phyloP scores from a whole-genome alignment of 1,140 invertebrate genomes.

The Metopolophium dirhodum region DNA sequence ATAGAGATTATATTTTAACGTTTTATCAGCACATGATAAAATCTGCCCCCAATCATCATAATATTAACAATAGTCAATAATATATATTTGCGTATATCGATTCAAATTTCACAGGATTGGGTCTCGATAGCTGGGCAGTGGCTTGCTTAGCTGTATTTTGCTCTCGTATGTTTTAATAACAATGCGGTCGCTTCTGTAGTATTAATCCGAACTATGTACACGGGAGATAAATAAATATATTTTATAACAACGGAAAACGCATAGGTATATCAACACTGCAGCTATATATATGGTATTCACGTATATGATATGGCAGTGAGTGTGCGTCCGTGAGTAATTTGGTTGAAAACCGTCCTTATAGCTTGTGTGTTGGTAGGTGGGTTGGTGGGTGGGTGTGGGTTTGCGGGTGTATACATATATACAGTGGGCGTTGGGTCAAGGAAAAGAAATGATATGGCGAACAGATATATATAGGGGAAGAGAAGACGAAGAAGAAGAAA shows the following conservation, averaged over 20 bases:
- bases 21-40: not conserved
- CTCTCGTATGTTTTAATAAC: not conserved
- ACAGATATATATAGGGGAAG: conserved; percentile 36
- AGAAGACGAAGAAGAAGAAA: conserved; percentile 1
- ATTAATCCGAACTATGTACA: not conserved
- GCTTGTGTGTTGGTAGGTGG: not conserved
- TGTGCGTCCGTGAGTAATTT: conserved; percentile 12
- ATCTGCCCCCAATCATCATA: not conserved
- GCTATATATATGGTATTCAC: not conserved
- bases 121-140: too few species aligned
- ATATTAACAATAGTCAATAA: too few species aligned
- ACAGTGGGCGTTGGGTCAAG: conserved; percentile 42
- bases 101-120: not conserved
- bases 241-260: not conserved
- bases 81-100: not conserved
- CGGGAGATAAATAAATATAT: not conserved
- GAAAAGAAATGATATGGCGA: conserved; percentile 51
- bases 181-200: not conserved
- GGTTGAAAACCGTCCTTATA: not conserved
- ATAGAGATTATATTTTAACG: too few species aligned
- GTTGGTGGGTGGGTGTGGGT: not conserved
- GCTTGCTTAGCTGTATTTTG: not conserved
- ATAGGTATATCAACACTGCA: not conserved
- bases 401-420: not conserved
- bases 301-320: not conserved